Conservation (phyloP, 35 echinoderm and acorn worm genomes). For the Apostichopus parvimensis region DNA sequence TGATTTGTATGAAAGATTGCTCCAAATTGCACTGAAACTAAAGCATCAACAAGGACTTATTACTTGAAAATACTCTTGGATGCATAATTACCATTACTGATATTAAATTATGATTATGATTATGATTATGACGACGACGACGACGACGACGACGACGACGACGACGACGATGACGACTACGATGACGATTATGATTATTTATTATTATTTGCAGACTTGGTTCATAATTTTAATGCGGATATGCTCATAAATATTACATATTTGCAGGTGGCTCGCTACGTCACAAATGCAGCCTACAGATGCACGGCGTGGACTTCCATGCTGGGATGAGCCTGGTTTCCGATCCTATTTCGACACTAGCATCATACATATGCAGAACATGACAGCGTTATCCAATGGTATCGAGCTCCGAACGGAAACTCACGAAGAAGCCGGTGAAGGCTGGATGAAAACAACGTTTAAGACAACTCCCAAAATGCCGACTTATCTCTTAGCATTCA, state of each 20-base stretch:
- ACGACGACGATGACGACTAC: too few relatives aligned
- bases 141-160: too few relatives aligned
- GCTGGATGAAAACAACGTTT: constrained; percentile 56
- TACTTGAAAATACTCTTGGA: too few relatives aligned
- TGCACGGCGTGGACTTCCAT: constrained; percentile 68
- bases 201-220: too few relatives aligned
- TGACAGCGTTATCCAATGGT: constrained; percentile 74
- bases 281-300: constrained; percentile 80
- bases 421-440: background rate
- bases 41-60: too few relatives aligned
- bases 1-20: too few relatives aligned
- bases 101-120: too few relatives aligned
- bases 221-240: too few relatives aligned
- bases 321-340: constrained; percentile 86
- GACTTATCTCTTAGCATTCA: constrained; percentile 75
- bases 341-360: constrained; percentile 69
- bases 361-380: constrained; percentile 65
- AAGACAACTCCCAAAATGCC: constrained; percentile 77
- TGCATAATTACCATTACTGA: too few relatives aligned
- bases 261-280: constrained; percentile 67
- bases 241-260: background rate
- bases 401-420: constrained; percentile 27
- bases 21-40: too few relatives aligned
- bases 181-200: too few relatives aligned
- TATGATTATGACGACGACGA: too few relatives aligned